These are phyloP conservation scores for Drosophila elegans DNA, from an alignment of 1,140 invertebrate genomes.

Conservation along the genomic window DNA sequence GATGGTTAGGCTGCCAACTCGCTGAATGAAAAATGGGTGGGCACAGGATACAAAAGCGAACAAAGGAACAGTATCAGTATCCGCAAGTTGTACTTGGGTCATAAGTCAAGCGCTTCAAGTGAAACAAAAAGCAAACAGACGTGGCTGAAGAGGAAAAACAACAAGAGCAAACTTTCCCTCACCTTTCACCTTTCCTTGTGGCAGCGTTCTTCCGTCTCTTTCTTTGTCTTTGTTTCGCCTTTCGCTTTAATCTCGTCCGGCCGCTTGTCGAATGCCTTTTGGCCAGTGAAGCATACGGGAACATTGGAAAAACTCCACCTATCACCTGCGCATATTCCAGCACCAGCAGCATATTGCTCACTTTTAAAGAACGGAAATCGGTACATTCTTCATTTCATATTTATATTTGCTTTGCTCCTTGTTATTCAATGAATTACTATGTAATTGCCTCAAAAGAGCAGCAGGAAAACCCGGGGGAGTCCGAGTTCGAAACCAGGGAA, in stretches of 20 bases:
- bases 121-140: slow-evolving; percentile 30
- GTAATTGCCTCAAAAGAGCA: slow-evolving; percentile 62
- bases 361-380: slow-evolving; percentile 11
- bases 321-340: slow-evolving; percentile 26
- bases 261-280: slow-evolving; percentile 21
- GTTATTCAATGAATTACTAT: slow-evolving; percentile 78
- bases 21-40: slow-evolving; percentile 25
- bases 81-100: slow-evolving; percentile 19
- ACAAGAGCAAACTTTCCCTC: slow-evolving; percentile 16
- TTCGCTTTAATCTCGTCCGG: slow-evolving; percentile 28
- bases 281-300: slow-evolving; percentile 36
- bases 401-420: slow-evolving; percentile 45
- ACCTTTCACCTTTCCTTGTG: slow-evolving; percentile 1
- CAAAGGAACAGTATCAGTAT: slow-evolving; percentile 35
- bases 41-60: slow-evolving; percentile 1
- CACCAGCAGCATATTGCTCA: slow-evolving; percentile 12
- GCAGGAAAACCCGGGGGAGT: slow-evolving; percentile 18
- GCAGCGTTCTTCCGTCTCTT: background rate
- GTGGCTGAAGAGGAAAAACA: slow-evolving; percentile 17
- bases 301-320: slow-evolving; percentile 10
- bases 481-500: slow-evolving; percentile 3
- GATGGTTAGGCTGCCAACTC: slow-evolving; percentile 24
- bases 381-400: slow-evolving; percentile 25
- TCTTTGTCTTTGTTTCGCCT: slow-evolving; percentile 14
- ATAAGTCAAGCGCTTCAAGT: slow-evolving; percentile 39